These are phyloP conservation scores for Telenomus remus DNA, from an alignment of 1,140 invertebrate species.

Conservation along the genomic window DNA sequence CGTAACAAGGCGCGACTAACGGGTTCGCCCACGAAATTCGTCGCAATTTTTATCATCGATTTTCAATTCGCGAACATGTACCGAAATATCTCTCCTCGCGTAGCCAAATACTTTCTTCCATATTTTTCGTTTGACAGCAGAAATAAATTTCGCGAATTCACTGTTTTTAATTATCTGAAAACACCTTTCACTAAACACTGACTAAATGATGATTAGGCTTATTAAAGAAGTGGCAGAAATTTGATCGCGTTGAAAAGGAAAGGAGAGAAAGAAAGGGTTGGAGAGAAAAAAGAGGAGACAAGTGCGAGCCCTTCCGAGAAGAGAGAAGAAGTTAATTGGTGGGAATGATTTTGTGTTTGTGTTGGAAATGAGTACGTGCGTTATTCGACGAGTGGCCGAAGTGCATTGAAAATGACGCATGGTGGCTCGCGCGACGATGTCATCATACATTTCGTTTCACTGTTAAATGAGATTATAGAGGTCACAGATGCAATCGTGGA, in stretches of 20 bases:
- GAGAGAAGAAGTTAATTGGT: conserved; percentile 18
- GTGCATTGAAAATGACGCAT: conserved; percentile 56
- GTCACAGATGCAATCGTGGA: conserved; percentile 57
- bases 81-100: too few relatives aligned
- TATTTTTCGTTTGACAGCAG: too few relatives aligned
- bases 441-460: conserved; percentile 59
- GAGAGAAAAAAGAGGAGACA: neutral
- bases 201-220: too few relatives aligned
- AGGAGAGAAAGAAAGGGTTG: neutral
- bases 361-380: conserved; percentile 29
- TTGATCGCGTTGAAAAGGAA: too few relatives aligned
- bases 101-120: too few relatives aligned
- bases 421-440: conserved; percentile 45
- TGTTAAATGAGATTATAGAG: conserved; percentile 60
- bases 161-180: too few relatives aligned
- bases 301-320: conserved; percentile 15
- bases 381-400: conserved; percentile 33
- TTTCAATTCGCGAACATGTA: neutral
- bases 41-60: conserved; percentile 23
- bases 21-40: conserved; percentile 52
- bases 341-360: conserved; percentile 35
- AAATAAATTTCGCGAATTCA: too few relatives aligned
- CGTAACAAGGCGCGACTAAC: conserved; percentile 42
- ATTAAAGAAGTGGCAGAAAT: too few relatives aligned
- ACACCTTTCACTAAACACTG: too few relatives aligned